Percentiles rank a stretch among this genome's conserved stretches.
phyloP scores from a whole-genome alignment of 2,888 invertebrate genomes.

The Drosophila anomalata region DNA sequence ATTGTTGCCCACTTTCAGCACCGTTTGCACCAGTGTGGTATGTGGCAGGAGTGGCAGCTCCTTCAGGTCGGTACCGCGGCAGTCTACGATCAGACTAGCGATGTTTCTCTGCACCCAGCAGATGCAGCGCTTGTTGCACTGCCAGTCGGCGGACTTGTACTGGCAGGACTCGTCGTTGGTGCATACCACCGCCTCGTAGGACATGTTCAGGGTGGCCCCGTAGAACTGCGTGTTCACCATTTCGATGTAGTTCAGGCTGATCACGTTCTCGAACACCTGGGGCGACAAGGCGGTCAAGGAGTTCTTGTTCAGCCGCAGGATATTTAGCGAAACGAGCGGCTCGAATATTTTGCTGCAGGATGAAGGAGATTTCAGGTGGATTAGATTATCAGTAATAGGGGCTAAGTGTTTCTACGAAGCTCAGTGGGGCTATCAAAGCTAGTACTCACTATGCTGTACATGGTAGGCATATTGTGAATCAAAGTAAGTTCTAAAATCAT shows the following conservation, averaged over 20 bases:
- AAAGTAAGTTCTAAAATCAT: background rate
- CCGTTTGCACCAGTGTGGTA: conserved; percentile 66
- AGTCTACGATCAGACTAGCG: conserved; percentile 84
- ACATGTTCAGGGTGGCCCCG: conserved; percentile 59
- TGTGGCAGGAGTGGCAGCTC: conserved; percentile 82
- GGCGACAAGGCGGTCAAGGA: conserved; percentile 80
- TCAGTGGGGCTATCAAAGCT: conserved; percentile 1
- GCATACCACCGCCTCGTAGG: conserved; percentile 53
- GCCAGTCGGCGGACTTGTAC: conserved; percentile 82
- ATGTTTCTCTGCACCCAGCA: conserved; percentile 84
- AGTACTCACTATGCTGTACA: background rate
- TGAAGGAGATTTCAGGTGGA: conserved; percentile 13
- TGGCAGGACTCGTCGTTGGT: conserved; percentile 84
- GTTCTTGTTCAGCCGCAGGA: conserved; percentile 85
- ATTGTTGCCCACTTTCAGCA: conserved; percentile 84
- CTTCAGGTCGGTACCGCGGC: conserved; percentile 83
- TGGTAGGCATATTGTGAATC: background rate
- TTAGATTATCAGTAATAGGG: conserved; percentile 3
- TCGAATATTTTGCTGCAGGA: conserved; percentile 81
- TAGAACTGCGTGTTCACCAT: conserved; percentile 85
- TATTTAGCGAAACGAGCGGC: conserved; percentile 82
- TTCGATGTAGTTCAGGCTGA: conserved; percentile 85
- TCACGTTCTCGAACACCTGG: conserved; percentile 85
- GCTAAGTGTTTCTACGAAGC: background rate
- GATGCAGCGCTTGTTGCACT: conserved; percentile 85